A percentile compares a stretch with the other conserved stretches of the same genome.
Evolutionary conservation across 2,113 vertebrate genomes (phyloP).

Genomic region (Tauraco erythrolophus): DNA sequence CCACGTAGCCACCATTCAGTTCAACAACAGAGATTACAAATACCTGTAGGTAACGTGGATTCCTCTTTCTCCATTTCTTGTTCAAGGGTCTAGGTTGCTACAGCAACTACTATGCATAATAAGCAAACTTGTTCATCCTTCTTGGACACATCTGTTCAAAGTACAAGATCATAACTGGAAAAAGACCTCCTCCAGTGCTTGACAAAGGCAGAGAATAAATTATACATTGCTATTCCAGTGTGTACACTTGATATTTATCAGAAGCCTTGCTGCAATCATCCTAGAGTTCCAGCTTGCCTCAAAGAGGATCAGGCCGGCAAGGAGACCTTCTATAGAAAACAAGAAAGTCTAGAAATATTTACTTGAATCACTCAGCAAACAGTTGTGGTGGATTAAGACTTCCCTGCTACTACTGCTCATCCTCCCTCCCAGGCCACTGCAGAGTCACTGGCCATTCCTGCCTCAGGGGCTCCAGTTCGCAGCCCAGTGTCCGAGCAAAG

Average conservation of each 20-base stretch:
- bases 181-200: not conserved
- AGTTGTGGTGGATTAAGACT: not conserved
- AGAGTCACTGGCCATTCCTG: not conserved
- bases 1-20: not conserved
- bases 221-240: not conserved
- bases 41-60: not conserved
- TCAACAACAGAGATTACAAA: not conserved
- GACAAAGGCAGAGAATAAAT: not conserved
- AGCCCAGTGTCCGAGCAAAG: accelerated
- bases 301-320: not conserved
- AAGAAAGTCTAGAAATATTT: not conserved
- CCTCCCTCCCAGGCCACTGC: not conserved
- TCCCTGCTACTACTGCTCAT: not conserved
- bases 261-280: not conserved
- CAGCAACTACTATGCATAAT: not conserved
- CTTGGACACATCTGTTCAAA: not conserved
- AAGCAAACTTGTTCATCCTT: not conserved
- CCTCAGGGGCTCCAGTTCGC: not conserved
- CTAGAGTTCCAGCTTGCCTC: not conserved
- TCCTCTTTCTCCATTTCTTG: not conserved
- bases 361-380: not conserved
- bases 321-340: not conserved
- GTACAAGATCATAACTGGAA: not conserved
- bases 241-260: not conserved
- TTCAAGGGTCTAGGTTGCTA: not conserved